A percentile compares a stretch with the other conserved stretches of the same genome.
phyloP scores from a whole-genome alignment of 1,140 invertebrate species.

The Halictus rubicundus region DNA sequence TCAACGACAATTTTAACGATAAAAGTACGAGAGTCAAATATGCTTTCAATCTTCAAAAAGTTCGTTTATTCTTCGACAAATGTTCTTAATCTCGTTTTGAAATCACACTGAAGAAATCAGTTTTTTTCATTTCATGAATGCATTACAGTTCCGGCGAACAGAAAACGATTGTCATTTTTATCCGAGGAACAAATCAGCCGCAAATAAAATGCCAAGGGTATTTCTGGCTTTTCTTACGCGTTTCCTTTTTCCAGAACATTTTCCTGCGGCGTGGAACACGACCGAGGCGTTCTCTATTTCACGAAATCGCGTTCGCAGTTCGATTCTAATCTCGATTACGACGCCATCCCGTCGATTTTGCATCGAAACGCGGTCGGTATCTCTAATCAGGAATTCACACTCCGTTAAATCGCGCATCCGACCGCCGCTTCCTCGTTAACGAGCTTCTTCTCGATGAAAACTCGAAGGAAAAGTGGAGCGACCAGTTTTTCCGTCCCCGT shows the following conservation, averaged over 20 bases:
- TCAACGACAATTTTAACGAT: no score
- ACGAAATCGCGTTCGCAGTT: not conserved
- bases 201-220: not conserved
- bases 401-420: constrained; percentile 63
- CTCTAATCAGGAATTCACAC: constrained; percentile 73
- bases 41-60: no score
- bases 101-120: no score
- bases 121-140: no score
- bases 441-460: constrained; percentile 42
- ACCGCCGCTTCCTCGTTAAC: constrained; percentile 26
- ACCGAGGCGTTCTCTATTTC: not conserved
- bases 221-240: not conserved
- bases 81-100: no score
- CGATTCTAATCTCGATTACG: constrained; percentile 23
- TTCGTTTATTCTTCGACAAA: no score
- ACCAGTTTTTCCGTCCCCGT: constrained; percentile 44
- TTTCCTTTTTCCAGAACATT: not conserved
- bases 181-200: no score
- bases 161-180: no score
- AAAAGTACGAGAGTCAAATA: no score
- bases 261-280: no score
- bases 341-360: not conserved
- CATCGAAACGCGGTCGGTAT: constrained; percentile 43
- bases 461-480: constrained; percentile 50
- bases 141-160: no score